phyloP scores from a whole-genome alignment of 92 coral and sea anemone genomes.

The Palythoa grandiflora region DNA sequence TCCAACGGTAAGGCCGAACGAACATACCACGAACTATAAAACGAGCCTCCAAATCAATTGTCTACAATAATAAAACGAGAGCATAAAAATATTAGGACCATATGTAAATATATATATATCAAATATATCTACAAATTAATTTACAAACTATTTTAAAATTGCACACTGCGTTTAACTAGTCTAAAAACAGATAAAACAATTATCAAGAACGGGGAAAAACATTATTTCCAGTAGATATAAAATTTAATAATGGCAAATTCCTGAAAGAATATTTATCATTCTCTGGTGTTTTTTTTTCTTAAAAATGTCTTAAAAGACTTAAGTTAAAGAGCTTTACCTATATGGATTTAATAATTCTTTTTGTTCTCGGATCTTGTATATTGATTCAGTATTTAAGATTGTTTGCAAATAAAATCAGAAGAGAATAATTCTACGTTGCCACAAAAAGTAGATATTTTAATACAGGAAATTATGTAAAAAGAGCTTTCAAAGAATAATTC shows the following conservation, averaged over 20 bases:
- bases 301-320: constrained; percentile 11
- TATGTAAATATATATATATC: too few species aligned
- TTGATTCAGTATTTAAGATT: constrained; percentile 1
- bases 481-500: background rate
- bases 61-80: background rate
- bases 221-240: too few species aligned
- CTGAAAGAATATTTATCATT: background rate
- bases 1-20: too few species aligned
- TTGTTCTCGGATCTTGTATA: constrained; percentile 16
- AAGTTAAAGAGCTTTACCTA: background rate
- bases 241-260: too few species aligned
- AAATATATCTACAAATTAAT: too few species aligned
- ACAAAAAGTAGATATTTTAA: background rate
- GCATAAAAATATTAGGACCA: too few species aligned
- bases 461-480: background rate
- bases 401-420: background rate
- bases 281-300: too few species aligned
- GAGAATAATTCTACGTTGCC: background rate
- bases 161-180: too few species aligned
- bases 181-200: too few species aligned
- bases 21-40: background rate
- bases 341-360: background rate
- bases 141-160: too few species aligned
- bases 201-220: too few species aligned
- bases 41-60: background rate